A percentile compares a stretch with the other conserved stretches of the same genome.
phyloP scores from a whole-genome alignment of 2,797 vertebrate genomes.

The Bufotes viridis region DNA sequence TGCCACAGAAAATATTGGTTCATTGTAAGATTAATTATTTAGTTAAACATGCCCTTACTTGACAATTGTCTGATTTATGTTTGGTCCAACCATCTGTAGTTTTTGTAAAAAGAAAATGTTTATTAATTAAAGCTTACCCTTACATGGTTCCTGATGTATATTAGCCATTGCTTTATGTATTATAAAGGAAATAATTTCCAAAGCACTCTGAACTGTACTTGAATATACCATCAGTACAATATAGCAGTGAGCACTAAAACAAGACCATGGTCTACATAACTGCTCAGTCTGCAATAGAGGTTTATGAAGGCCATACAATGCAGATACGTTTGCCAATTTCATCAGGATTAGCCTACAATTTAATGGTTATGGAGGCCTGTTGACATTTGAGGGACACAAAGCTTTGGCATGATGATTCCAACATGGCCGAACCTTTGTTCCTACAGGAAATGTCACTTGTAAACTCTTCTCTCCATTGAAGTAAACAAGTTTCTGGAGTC shows the following conservation, averaged over 20 bases:
- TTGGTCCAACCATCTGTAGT: neutral
- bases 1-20: neutral
- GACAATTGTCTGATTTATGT: too few species aligned
- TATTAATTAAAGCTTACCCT: neutral
- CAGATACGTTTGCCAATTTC: neutral
- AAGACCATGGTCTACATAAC: neutral
- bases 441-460: neutral
- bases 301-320: neutral
- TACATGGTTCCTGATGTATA: neutral
- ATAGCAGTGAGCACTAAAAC: neutral
- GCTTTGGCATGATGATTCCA: neutral
- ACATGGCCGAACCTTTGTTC: neutral
- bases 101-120: neutral
- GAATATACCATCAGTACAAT: slow-evolving; percentile 3
- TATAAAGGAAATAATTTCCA: neutral
- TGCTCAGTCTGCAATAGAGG: neutral
- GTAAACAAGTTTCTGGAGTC: neutral
- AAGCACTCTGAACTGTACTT: slow-evolving; percentile 10
- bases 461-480: neutral
- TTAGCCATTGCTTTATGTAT: neutral
- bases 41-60: neutral
- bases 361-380: neutral
- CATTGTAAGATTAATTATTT: neutral
- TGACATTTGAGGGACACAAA: neutral
- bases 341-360: neutral